These are phyloP conservation scores for Entelurus aequoreus DNA, from an alignment of 2,113 vertebrate genomes.

Conservation along the genomic window DNA sequence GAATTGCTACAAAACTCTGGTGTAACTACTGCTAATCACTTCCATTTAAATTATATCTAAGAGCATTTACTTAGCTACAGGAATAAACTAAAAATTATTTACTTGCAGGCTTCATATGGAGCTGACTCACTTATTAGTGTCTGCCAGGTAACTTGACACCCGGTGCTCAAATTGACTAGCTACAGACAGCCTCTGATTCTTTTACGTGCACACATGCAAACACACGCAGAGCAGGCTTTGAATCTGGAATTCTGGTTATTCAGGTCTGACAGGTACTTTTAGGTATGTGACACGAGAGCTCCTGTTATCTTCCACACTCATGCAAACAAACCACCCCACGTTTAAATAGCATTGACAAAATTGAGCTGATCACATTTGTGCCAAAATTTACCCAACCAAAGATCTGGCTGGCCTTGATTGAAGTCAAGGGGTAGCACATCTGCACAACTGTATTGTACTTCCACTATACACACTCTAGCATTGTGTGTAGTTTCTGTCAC, in stretches of 20 bases:
- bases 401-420: neutral
- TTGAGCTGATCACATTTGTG: neutral
- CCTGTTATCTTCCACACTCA: neutral
- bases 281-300: constrained; percentile 3
- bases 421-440: neutral
- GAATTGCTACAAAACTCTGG: neutral
- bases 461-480: neutral
- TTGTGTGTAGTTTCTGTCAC: neutral
- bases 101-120: neutral
- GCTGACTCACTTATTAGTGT: constrained; percentile 2
- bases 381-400: neutral
- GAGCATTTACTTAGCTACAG: too few relatives aligned
- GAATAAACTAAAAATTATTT: too few relatives aligned
- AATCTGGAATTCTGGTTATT: constrained; percentile 31
- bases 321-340: neutral
- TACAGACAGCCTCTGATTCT: constrained; percentile 44
- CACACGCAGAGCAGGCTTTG: neutral
- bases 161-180: constrained; percentile 12
- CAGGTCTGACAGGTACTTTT: constrained; percentile 49
- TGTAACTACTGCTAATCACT: neutral
- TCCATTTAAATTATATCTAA: too few relatives aligned
- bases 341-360: neutral
- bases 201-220: constrained; percentile 1
- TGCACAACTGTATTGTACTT: neutral
- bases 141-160: constrained; percentile 37